Evolutionary conservation across 2,113 vertebrate genomes (phyloP).

Genomic region (Australoheros scitulus): DNA sequence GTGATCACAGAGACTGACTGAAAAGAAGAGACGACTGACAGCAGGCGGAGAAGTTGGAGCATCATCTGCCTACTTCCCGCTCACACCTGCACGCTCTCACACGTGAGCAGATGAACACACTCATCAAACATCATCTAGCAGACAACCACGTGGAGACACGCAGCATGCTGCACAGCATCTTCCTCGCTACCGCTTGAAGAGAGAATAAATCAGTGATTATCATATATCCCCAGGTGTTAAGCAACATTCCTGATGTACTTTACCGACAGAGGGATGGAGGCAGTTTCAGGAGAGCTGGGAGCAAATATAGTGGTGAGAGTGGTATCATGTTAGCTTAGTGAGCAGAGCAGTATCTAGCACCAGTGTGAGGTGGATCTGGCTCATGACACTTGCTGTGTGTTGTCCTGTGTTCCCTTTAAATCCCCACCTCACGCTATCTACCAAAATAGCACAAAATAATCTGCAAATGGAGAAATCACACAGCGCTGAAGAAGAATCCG

Average conservation of each 20-base stretch:
- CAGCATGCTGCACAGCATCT: slow-evolving; percentile 33
- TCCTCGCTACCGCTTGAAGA: slow-evolving; percentile 26
- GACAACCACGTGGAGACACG: slow-evolving; percentile 24
- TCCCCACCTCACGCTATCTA: background rate
- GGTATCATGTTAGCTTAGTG: background rate
- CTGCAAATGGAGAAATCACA: slow-evolving; percentile 1
- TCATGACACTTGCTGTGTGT: slow-evolving; percentile 1
- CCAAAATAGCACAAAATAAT: background rate
- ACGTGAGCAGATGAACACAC: background rate
- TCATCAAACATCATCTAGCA: slow-evolving; percentile 49
- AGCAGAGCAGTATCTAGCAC: background rate
- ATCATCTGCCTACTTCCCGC: background rate
- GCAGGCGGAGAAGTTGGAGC: slow-evolving; percentile 29
- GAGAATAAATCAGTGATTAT: slow-evolving; percentile 64
- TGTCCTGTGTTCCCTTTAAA: background rate
- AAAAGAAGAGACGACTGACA: slow-evolving; percentile 23
- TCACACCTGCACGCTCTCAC: background rate
- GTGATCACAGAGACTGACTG: slow-evolving; percentile 40
- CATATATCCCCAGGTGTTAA: slow-evolving; percentile 46
- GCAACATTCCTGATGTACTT: slow-evolving; percentile 38
- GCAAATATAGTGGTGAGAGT: background rate
- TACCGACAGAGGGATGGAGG: background rate
- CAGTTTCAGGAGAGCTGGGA: background rate
- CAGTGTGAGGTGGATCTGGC: background rate
- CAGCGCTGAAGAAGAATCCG: background rate